Evolutionary conservation across 2,888 invertebrate genomes (phyloP).

Genomic region (Eugnorisma glareosa): DNA sequence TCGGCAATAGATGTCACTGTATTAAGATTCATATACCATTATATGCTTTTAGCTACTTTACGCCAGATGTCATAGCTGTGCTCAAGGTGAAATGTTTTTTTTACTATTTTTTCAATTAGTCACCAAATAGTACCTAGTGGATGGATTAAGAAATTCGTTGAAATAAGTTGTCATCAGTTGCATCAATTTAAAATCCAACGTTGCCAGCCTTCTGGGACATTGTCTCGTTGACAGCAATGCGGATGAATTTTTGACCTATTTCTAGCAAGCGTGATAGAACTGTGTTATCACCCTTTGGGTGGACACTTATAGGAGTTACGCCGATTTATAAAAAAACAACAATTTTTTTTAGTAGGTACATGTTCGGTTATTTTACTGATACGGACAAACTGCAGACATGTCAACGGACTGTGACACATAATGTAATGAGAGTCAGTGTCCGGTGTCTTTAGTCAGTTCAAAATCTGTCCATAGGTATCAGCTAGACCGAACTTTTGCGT

Average conservation of each 20-base stretch:
- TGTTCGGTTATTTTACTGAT: neutral
- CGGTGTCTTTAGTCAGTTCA: neutral
- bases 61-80: slow-evolving; percentile 19
- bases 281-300: neutral
- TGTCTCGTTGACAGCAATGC: neutral
- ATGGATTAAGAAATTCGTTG: neutral
- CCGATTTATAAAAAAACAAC: neutral
- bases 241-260: neutral
- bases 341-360: neutral
- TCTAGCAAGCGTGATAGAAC: neutral
- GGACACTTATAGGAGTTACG: neutral
- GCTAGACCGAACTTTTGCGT: neutral
- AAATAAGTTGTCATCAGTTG: neutral
- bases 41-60: neutral
- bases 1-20: slow-evolving; percentile 55
- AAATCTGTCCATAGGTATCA: neutral
- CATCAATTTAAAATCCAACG: neutral
- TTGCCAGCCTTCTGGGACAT: neutral
- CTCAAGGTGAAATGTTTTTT: neutral
- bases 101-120: neutral
- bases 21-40: neutral
- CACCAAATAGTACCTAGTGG: neutral
- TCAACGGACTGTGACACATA: neutral
- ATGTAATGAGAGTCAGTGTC: neutral
- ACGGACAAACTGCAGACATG: neutral